A percentile compares a stretch with the other conserved stretches of the same genome.
These are phyloP conservation scores for Aurelia sp. DNA, from an alignment of 30 jellyfish, hydroid and myxozoan genomes.

Conservation along the genomic window DNA sequence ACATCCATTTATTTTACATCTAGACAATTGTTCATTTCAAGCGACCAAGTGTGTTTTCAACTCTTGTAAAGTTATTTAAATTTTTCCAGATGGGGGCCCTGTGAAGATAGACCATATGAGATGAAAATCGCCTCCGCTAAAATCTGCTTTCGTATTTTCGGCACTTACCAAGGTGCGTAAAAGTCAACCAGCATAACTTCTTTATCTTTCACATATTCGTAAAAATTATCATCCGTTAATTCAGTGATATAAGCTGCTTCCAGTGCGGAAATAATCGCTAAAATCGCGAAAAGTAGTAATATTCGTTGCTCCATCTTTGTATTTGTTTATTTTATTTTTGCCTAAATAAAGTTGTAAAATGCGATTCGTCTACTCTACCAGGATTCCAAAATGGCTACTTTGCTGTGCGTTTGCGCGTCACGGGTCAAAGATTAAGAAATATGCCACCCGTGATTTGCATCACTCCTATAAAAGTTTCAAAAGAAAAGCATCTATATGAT, in stretches of 20 bases:
- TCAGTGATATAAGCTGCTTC: constrained; percentile 73
- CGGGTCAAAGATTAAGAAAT: constrained; percentile 27
- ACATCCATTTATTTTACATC: too few relatives aligned
- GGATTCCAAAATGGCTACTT: not conserved
- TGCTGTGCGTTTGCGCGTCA: constrained; percentile 1
- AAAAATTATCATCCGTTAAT: constrained; percentile 84
- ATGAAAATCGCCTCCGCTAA: too few relatives aligned
- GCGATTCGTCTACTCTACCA: not conserved
- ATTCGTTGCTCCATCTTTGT: not conserved
- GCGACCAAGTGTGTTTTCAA: too few relatives aligned
- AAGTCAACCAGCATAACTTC: constrained; percentile 86
- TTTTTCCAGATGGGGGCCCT: too few relatives aligned
- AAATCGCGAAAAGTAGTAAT: constrained; percentile 1
- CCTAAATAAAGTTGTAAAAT: not conserved
- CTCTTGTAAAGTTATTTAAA: too few relatives aligned
- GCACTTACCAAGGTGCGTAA: constrained; percentile 94
- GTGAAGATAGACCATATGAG: too few relatives aligned
- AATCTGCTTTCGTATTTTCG: not conserved
- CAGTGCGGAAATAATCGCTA: constrained; percentile 17
- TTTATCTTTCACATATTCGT: constrained; percentile 88
- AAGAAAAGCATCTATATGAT: not conserved
- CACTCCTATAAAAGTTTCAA: not conserved
- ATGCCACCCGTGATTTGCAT: constrained; percentile 16
- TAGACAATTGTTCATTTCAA: too few relatives aligned
- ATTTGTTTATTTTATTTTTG: not conserved